Percentiles rank a stretch among this genome's conserved stretches.
Conservation (phyloP, 2,888 invertebrate genomes). For the Panopea generosa region DNA sequence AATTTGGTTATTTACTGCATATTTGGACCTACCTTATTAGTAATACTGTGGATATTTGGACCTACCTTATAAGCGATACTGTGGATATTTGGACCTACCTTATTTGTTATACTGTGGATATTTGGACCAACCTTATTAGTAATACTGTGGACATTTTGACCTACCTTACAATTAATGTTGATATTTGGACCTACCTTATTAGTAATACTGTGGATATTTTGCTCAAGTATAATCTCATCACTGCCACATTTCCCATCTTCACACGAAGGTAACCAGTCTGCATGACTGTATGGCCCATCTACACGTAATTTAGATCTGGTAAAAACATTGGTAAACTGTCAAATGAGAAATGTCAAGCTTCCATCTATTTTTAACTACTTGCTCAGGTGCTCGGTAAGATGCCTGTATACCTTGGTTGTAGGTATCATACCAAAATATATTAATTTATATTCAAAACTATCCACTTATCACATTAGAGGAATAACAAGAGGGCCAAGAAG, state of each 20-base stretch:
- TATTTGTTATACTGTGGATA: too few relatives aligned
- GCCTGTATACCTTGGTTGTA: too few relatives aligned
- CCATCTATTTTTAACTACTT: not conserved
- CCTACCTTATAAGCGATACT: constrained; percentile 59
- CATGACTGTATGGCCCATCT: constrained; percentile 69
- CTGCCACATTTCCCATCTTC: constrained; percentile 9
- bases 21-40: too few relatives aligned
- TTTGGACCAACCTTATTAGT: too few relatives aligned
- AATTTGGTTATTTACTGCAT: too few relatives aligned
- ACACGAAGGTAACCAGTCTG: constrained; percentile 44
- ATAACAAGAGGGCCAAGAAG: too few relatives aligned
- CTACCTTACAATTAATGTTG: constrained; percentile 58
- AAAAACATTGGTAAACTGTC: not conserved
- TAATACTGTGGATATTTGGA: too few relatives aligned
- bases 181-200: constrained; percentile 51
- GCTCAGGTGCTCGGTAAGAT: too few relatives aligned
- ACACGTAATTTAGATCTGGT: constrained; percentile 69
- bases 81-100: constrained; percentile 37
- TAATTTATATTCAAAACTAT: too few relatives aligned
- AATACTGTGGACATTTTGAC: too few relatives aligned
- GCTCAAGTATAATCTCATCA: constrained; percentile 23
- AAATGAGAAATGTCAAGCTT: not conserved
- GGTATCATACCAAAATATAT: too few relatives aligned
- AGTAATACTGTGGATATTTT: constrained; percentile 47
- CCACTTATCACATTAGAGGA: too few relatives aligned